Base-by-base conservation (phyloP, 2,888 invertebrate species). In the Drosophila tanythrix region DNA sequence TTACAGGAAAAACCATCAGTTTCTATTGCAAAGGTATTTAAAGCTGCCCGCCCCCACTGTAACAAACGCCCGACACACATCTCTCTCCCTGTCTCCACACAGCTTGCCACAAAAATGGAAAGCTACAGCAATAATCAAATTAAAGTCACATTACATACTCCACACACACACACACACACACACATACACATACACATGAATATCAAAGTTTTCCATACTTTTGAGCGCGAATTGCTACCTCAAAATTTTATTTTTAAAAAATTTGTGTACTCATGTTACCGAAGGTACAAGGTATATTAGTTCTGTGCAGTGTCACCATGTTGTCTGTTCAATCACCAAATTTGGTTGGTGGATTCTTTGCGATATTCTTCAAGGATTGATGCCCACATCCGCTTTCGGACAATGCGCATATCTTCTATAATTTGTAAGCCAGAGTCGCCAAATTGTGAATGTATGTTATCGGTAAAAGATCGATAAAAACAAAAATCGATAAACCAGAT, bases 1-100 rank as follows among this genome's bases (percentile, higher is more conserved):
- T 91, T 91, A 76, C 91, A 91, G 91, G 91, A 91, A 91, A 88
- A 91, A 91, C 81, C 91, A 91, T 89, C 91, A 91, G 78, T 91
- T 90, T 90, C 81, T 89, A 77, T 90, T 91, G 80, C 89, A 83
- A 85, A 91, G 91, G 91, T 91, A 90, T 89, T 91, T 91, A 88
- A 87, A 82, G 82, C 88, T 90, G 89, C 90, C 84, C 84, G 52
- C 8, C 38, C 55, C 48, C 27, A 51, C 57, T 57, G 51, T 56
- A 68, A 68, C 46, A 11, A 27, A 33, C 27, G 13, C 33, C 29
- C 36, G 21, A 40, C 29, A 31, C 13, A 46, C 4, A 56, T 38
- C n/a, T 27, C 60, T 31, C 21, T 52, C 38, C 10, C 46, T 55
- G 27, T 43, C 13, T n/a, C 11, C 31, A 72, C 73, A 76, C 62